Conservation (phyloP, 2,797 vertebrate species). For the Sebastes ruberrimus region DNA sequence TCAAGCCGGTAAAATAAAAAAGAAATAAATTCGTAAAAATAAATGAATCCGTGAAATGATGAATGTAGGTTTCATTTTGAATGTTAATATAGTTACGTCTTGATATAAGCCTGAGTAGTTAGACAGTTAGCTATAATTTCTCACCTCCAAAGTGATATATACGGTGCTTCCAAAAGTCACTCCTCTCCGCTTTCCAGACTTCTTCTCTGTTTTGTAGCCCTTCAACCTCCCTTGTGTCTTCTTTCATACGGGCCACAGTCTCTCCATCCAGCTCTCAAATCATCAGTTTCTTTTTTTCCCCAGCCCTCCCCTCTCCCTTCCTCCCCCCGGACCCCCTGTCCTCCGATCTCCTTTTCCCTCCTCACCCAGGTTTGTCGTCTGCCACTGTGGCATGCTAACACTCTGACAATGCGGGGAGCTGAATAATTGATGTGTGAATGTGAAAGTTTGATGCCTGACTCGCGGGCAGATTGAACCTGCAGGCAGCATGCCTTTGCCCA, state of each 20-base stretch:
- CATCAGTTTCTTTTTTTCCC: conserved; percentile 14
- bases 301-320: not conserved
- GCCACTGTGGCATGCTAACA: conserved; percentile 73
- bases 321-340: not conserved
- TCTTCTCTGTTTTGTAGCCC: not conserved
- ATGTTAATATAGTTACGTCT: not conserved
- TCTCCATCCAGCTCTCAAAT: conserved; percentile 22
- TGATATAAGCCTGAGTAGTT: not conserved
- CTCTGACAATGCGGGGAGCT: conserved; percentile 71
- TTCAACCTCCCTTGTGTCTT: not conserved
- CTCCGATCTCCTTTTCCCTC: conserved; percentile 39
- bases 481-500: conserved; percentile 76
- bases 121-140: not conserved
- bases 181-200: not conserved
- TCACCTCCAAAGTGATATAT: not conserved
- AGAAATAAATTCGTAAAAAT: not conserved
- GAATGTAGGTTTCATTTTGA: not conserved
- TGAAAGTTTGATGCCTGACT: conserved; percentile 86
- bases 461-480: conserved; percentile 83
- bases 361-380: conserved; percentile 68
- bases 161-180: not conserved
- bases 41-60: not conserved
- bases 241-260: not conserved
- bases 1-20: not conserved
- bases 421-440: conserved; percentile 84